Evolutionary conservation across 2,888 invertebrate species (phyloP).

Genomic region (Oscheius sp.): DNA sequence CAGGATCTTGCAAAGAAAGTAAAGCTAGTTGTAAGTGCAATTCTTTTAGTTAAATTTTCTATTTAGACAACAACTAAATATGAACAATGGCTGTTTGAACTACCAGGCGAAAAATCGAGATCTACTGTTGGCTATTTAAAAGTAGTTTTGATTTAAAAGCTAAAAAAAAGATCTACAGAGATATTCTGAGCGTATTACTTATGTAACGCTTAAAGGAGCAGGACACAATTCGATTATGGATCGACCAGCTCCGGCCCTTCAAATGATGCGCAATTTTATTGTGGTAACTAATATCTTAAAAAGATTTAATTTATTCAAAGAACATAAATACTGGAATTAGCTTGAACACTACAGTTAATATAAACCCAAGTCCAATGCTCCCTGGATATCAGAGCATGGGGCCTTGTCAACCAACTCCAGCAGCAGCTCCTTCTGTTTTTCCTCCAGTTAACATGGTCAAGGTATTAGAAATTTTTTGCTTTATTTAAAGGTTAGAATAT

Average conservation of each 20-base stretch:
- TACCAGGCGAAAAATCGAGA: not conserved
- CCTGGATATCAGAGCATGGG: slow-evolving; percentile 1
- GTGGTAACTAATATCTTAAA: not conserved
- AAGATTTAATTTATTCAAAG: no score
- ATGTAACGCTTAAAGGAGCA: slow-evolving; percentile 7
- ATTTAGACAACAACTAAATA: not conserved
- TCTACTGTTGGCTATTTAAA: slow-evolving; percentile 20
- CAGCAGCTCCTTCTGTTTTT: not conserved
- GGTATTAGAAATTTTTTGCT: not conserved
- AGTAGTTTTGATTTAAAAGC: not conserved
- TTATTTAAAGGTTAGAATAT: not conserved
- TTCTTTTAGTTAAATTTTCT: not conserved
- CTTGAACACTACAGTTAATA: not conserved
- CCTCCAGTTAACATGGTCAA: not conserved
- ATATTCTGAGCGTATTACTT: slow-evolving; percentile 6
- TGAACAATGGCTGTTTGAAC: not conserved
- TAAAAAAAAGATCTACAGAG: not conserved
- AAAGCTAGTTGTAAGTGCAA: not conserved
- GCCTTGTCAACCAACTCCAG: not conserved
- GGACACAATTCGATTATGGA: slow-evolving; percentile 29
- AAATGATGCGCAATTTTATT: slow-evolving; percentile 48
- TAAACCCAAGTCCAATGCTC: slow-evolving; percentile 1
- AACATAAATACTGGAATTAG: not conserved
- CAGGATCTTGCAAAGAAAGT: slow-evolving; percentile 34
- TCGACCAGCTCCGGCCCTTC: slow-evolving; percentile 44